A percentile compares a stretch with the other conserved stretches of the same genome.
These are phyloP conservation scores for Leptodactylus fallax DNA, from an alignment of 2,797 vertebrate species.

Conservation along the genomic window DNA sequence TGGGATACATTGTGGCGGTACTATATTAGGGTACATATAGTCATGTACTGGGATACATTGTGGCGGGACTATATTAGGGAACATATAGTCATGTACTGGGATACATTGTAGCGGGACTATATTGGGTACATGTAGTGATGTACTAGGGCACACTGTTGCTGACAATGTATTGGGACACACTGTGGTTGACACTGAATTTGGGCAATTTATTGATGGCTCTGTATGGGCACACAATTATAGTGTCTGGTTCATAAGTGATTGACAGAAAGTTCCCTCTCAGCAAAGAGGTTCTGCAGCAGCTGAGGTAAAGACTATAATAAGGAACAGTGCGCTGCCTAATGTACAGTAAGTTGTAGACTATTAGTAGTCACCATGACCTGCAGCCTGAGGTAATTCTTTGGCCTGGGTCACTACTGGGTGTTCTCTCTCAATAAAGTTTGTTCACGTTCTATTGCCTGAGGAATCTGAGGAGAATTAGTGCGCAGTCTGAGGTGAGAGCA, in stretches of 20 bases:
- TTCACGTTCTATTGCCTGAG: neutral
- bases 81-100: too few relatives aligned
- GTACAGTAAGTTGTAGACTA: neutral
- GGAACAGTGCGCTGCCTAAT: neutral
- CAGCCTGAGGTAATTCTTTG: neutral
- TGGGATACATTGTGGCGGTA: neutral
- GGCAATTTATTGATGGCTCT: neutral
- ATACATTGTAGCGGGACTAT: too few relatives aligned
- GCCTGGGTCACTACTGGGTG: neutral
- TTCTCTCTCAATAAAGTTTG: slow-evolving; percentile 55
- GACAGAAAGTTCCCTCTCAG: neutral
- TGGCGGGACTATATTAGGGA: too few relatives aligned
- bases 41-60: too few relatives aligned
- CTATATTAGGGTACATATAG: too few relatives aligned
- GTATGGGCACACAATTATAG: neutral
- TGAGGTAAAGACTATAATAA: neutral
- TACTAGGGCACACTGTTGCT: neutral
- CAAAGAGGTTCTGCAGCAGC: neutral
- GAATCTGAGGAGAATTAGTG: neutral
- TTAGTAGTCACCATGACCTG: too few relatives aligned
- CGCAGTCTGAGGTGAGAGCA: neutral
- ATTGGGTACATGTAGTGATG: too few relatives aligned
- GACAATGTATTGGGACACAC: neutral
- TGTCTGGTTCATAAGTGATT: neutral
- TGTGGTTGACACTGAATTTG: too few relatives aligned